A percentile compares a stretch with the other conserved stretches of the same genome.
Conservation (phyloP, 2,113 vertebrate genomes). For the Sorex araneus region DNA sequence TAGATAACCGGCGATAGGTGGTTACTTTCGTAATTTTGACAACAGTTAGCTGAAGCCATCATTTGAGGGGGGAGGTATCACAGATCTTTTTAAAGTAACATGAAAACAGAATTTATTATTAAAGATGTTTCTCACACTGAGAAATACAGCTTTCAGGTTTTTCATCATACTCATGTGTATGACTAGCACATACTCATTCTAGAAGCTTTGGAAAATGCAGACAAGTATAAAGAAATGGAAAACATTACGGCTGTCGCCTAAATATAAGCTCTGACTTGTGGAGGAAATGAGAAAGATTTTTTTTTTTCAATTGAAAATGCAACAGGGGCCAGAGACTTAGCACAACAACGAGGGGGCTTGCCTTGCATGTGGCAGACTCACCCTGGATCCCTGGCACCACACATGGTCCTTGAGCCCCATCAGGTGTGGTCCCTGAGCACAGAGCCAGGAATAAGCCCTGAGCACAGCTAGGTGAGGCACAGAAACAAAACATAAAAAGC, state of each 20-base stretch:
- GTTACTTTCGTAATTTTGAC: conserved; percentile 23
- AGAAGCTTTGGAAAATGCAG: conserved; percentile 49
- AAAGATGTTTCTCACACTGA: conserved; percentile 47
- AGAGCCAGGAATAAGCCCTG: too few relatives aligned
- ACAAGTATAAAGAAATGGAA: conserved; percentile 43
- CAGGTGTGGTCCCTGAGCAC: too few relatives aligned
- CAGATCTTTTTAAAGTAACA: conserved; percentile 45
- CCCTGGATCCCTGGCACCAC: too few relatives aligned
- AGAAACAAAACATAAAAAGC: too few relatives aligned
- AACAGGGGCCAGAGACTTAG: background rate
- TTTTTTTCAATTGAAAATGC: conserved; percentile 51
- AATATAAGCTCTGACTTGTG: conserved; percentile 51
- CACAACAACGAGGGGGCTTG: too few relatives aligned
- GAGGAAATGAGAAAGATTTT: background rate
- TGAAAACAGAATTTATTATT: conserved; percentile 19
- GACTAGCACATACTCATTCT: conserved; percentile 25
- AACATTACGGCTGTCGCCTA: conserved; percentile 42
- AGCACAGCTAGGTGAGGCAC: too few relatives aligned
- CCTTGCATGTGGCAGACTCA: too few relatives aligned
- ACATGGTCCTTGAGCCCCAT: too few relatives aligned
- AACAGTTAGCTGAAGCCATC: conserved; percentile 26
- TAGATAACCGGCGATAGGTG: background rate
- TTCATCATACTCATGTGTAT: background rate
- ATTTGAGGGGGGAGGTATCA: background rate
- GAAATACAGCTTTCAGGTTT: conserved; percentile 31